A percentile compares a stretch with the other conserved stretches of the same genome.
Evolutionary conservation across 2,888 invertebrate species (phyloP).

Genomic region (Rotaria macrura): DNA sequence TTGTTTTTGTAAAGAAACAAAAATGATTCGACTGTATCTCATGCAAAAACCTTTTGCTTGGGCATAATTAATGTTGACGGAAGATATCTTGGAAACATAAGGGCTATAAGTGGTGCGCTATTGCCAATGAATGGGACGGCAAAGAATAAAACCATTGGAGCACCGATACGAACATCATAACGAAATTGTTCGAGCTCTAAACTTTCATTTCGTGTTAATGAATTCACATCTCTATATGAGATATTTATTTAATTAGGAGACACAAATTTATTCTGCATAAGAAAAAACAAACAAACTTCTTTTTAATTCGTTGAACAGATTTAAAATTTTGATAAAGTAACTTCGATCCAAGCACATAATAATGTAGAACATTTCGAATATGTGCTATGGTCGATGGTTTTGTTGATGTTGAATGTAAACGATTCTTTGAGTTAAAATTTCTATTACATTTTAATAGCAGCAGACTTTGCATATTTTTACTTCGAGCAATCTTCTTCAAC

Average conservation of each 20-base stretch:
- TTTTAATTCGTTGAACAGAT: neutral
- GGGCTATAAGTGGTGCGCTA: neutral
- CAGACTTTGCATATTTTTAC: neutral
- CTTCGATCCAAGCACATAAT: conserved; percentile 3
- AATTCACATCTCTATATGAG: neutral
- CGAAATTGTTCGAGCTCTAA: neutral
- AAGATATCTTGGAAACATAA: neutral
- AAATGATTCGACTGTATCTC: too few species aligned
- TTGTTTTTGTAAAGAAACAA: too few species aligned
- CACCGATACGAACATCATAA: neutral
- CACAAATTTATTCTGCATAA: neutral
- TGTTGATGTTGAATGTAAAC: neutral
- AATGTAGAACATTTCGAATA: neutral
- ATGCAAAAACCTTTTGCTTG: neutral
- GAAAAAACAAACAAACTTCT: neutral
- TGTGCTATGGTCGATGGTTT: neutral
- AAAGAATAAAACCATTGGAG: neutral
- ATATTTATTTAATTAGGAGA: neutral
- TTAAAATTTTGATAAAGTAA: neutral
- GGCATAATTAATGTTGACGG: conserved; percentile 20
- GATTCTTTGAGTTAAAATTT: neutral
- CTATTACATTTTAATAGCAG: neutral
- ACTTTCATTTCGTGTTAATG: neutral
- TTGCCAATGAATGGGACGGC: neutral
- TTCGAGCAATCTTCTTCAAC: too few species aligned